Base-by-base conservation (phyloP, 1,140 invertebrate genomes). In the Drosophila chauvacae region DNA sequence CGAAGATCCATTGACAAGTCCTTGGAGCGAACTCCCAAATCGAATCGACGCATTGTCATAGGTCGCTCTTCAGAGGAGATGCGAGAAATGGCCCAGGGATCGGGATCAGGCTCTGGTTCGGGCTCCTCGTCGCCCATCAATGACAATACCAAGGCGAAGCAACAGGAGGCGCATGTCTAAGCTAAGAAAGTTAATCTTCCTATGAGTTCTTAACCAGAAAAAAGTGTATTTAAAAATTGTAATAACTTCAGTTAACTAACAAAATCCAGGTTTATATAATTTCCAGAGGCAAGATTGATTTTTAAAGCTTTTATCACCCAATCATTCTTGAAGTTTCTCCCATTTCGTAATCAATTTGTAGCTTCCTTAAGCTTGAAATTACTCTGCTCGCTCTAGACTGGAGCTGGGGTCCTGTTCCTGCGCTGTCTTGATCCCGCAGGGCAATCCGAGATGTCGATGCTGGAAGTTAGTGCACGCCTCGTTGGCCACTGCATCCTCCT, bases 341-440 rank as follows among this genome's bases (percentile, higher is more conserved):
- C 16, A 6, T 56, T 56, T 35, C 42, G 55, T 70, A 84, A 82
- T 83, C 82, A 82, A 77, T 86, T 90, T 87, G 60, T 51, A 77
- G 70, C 63, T 80, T 82, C 72, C 57, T 81, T 80, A 81, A 85
- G 85, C 80, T 75, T 84, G 80, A 82, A 91, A 91, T 86, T 82
- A 77, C 79, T 90, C 69, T 69, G 66, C 45, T n/a, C 57, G 13
- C 45, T 28, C 16, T 23, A 59, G 53, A 18, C n/a, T 41, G 35
- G 5, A 57, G 23, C 5, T 47, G 28, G 23, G 39, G 51, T 35
- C 47, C 53, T 70, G 11, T 39, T 37, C 56, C 35, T 26, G 33
- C 14, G 10, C 51, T 16, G 53, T 20, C 53, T 20, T 41, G 53
- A 39, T 50, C 61, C 82, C 69, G 60, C 66, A 50, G 71, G 84